Percentiles rank a stretch among this genome's conserved stretches.
Evolutionary conservation across 2,113 vertebrate genomes (phyloP).

Genomic region (Thymallus thymallus): DNA sequence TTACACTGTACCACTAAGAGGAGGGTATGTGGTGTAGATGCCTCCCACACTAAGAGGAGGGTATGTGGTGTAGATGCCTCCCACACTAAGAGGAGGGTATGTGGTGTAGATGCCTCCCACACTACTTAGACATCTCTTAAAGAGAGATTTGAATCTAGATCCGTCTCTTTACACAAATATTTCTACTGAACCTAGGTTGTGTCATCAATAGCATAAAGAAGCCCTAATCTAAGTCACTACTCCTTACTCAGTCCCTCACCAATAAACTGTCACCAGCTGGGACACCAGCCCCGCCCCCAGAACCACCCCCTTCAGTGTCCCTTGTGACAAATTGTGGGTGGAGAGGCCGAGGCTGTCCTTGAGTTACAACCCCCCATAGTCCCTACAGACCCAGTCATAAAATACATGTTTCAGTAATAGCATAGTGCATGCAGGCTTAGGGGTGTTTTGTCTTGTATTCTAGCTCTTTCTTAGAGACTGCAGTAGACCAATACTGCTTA

Average conservation of each 20-base stretch:
- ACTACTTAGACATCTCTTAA: too few relatives aligned
- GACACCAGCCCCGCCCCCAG: not conserved
- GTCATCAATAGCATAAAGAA: too few relatives aligned
- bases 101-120: too few relatives aligned
- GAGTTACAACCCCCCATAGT: not conserved
- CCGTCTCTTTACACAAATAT: too few relatives aligned
- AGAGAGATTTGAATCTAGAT: too few relatives aligned
- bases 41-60: too few relatives aligned
- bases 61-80: too few relatives aligned
- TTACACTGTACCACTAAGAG: too few relatives aligned
- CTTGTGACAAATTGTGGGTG: slow-evolving; percentile 9
- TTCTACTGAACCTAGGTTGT: too few relatives aligned
- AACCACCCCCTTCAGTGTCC: not conserved
- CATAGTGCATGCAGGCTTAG: not conserved
- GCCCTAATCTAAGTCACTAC: too few relatives aligned
- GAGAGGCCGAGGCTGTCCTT: not conserved
- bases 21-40: too few relatives aligned
- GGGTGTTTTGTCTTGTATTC: not conserved
- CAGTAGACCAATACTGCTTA: not conserved
- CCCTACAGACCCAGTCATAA: not conserved
- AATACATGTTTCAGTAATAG: not conserved
- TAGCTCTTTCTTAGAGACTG: slow-evolving; percentile 1
- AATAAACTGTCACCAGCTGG: slow-evolving; percentile 8
- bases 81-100: too few relatives aligned
- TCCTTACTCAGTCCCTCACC: slow-evolving; percentile 4